These are phyloP conservation scores for Eupithecia inturbata DNA, from an alignment of 2,888 invertebrate species.

Conservation along the genomic window DNA sequence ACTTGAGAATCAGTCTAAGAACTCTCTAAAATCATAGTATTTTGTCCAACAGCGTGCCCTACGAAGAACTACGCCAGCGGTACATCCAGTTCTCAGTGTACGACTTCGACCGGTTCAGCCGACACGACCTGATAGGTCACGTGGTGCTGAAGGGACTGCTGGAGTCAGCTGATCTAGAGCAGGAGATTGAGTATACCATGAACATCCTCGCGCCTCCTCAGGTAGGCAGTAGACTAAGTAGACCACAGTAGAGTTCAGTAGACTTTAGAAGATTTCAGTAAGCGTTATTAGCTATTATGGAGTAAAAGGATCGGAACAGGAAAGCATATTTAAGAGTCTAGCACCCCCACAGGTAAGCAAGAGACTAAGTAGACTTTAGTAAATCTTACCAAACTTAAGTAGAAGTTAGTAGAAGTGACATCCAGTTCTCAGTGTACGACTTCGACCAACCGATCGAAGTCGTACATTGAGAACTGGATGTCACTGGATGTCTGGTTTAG, in stretches of 20 bases:
- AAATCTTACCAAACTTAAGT: too few relatives aligned
- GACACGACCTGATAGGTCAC: constrained; percentile 94
- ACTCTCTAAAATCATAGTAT: not conserved
- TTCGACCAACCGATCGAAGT: too few relatives aligned
- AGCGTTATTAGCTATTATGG: too few relatives aligned
- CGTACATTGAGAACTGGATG: too few relatives aligned
- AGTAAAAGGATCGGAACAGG: too few relatives aligned
- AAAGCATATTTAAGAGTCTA: too few relatives aligned
- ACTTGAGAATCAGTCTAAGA: not conserved
- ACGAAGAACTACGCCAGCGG: constrained; percentile 89
- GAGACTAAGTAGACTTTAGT: not conserved
- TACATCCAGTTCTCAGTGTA: constrained; percentile 94
- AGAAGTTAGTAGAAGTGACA: too few relatives aligned
- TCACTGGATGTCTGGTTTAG: too few relatives aligned
- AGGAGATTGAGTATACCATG: constrained; percentile 94
- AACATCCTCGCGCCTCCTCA: constrained; percentile 91
- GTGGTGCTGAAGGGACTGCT: constrained; percentile 91
- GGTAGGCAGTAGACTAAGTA: constrained; percentile 72
- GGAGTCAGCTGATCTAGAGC: constrained; percentile 90
- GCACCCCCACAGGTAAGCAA: too few relatives aligned
- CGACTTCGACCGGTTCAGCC: constrained; percentile 94
- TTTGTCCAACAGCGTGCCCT: constrained; percentile 84
- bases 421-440: constrained; percentile 94
- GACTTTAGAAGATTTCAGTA: not conserved
- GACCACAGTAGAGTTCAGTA: not conserved